A percentile compares a stretch with the other conserved stretches of the same genome.
phyloP scores from a whole-genome alignment of 2,797 vertebrate species.

The Micrastur ruficollis region DNA sequence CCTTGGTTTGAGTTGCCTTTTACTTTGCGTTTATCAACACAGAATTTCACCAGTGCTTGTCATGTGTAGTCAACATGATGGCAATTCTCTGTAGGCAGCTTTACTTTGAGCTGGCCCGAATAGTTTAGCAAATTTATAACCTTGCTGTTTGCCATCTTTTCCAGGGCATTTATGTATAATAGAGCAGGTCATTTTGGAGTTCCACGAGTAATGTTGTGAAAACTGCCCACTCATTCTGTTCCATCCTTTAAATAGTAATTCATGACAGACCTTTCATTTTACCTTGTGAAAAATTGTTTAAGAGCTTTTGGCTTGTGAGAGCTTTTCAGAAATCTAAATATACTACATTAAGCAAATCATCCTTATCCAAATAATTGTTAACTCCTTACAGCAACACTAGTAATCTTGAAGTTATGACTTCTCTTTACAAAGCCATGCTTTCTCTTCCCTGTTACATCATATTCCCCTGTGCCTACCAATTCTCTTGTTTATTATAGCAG shows the following conservation, averaged over 20 bases:
- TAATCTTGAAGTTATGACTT: neutral
- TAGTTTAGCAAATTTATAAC: neutral
- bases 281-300: conserved; percentile 29
- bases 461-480: neutral
- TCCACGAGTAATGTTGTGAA: neutral
- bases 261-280: conserved; percentile 6
- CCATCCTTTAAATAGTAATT: neutral
- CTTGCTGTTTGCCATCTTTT: neutral
- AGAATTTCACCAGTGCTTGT: neutral
- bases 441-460: conserved; percentile 1
- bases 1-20: neutral
- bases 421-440: conserved; percentile 1
- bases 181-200: neutral
- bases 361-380: conserved; percentile 48
- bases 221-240: neutral
- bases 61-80: neutral
- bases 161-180: neutral
- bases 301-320: conserved; percentile 1
- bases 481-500: conserved; percentile 34
- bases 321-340: conserved; percentile 37
- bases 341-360: conserved; percentile 23
- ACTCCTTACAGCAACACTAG: neutral
- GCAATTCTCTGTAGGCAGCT: neutral
- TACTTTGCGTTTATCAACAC: neutral
- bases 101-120: neutral